Conservation (phyloP, 92 coral and sea anemone species). For the Pocillopora grandis region DNA sequence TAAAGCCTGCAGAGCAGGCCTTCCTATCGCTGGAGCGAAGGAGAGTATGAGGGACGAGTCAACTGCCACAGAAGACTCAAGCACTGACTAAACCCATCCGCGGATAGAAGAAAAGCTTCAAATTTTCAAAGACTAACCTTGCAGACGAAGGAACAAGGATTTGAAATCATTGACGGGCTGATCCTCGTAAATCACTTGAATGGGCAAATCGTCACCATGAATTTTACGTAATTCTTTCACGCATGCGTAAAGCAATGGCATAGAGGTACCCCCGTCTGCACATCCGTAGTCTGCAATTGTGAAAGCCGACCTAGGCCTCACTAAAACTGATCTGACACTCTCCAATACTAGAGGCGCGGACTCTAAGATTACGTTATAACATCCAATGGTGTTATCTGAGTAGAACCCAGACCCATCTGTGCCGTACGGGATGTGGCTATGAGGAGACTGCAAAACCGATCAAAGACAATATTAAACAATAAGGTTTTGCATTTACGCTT, state of each 20-base stretch:
- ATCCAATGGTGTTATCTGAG: conserved; percentile 79
- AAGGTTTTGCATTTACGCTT: no score
- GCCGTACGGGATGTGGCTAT: conserved; percentile 57
- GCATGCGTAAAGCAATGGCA: conserved; percentile 73
- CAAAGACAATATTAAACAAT: no score
- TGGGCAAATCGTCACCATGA: conserved; percentile 63
- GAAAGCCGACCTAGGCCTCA: conserved; percentile 38
- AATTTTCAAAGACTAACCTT: conserved; percentile 42
- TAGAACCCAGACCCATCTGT: conserved; percentile 82
- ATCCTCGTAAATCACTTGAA: conserved; percentile 76
- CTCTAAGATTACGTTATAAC: conserved; percentile 71
- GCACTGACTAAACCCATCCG: no score
- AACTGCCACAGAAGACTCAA: no score
- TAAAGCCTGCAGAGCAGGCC: neutral
- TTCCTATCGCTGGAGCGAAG: neutral
- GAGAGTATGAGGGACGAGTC: no score
- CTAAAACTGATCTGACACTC: conserved; percentile 35
- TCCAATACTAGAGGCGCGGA: conserved; percentile 58
- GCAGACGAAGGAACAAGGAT: conserved; percentile 75
- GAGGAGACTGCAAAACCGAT: conserved; percentile 40
- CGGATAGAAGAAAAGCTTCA: no score
- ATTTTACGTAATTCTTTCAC: conserved; percentile 66
- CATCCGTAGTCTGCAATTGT: conserved; percentile 75
- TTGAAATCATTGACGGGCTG: conserved; percentile 91
- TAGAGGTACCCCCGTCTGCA: conserved; percentile 85